Conservation (phyloP, 2,797 vertebrate genomes). For the Gobio occitaniae region DNA sequence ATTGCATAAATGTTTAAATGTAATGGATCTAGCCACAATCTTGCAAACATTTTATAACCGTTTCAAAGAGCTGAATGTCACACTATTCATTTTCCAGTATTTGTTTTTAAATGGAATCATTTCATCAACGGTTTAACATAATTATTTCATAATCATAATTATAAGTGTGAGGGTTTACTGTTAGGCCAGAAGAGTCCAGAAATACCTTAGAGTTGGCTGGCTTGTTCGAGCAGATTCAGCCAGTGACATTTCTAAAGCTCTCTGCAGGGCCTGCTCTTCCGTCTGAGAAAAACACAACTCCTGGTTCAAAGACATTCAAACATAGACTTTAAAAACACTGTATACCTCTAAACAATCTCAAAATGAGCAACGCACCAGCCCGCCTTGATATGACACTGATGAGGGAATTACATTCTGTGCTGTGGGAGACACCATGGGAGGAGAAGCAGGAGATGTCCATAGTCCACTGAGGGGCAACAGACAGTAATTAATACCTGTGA, state of each 20-base stretch:
- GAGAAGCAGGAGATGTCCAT: conserved; percentile 68
- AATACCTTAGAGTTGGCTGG: conserved; percentile 76
- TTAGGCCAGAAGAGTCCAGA: not conserved
- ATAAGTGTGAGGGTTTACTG: not conserved
- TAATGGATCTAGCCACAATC: not conserved
- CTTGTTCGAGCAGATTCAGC: conserved; percentile 78
- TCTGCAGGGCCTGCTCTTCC: conserved; percentile 94
- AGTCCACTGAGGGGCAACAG: conserved; percentile 56
- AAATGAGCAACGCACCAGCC: conserved; percentile 72
- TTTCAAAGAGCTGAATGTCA: not conserved
- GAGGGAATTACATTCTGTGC: conserved; percentile 75
- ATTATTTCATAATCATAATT: not conserved
- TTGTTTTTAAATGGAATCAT: not conserved
- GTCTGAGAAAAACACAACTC: conserved; percentile 76
- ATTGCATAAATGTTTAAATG: not conserved
- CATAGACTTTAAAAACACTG: conserved; percentile 5
- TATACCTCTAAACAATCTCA: conserved; percentile 34
- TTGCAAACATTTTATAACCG: not conserved
- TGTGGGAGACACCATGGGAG: conserved; percentile 60
- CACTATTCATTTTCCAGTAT: not conserved
- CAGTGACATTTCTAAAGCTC: conserved; percentile 93
- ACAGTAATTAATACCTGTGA: not conserved
- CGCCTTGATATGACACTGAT: conserved; percentile 78
- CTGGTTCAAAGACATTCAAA: conserved; percentile 31
- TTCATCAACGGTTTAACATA: not conserved